Conservation (phyloP, 2,797 vertebrate genomes). For the Heliangelus exortis region DNA sequence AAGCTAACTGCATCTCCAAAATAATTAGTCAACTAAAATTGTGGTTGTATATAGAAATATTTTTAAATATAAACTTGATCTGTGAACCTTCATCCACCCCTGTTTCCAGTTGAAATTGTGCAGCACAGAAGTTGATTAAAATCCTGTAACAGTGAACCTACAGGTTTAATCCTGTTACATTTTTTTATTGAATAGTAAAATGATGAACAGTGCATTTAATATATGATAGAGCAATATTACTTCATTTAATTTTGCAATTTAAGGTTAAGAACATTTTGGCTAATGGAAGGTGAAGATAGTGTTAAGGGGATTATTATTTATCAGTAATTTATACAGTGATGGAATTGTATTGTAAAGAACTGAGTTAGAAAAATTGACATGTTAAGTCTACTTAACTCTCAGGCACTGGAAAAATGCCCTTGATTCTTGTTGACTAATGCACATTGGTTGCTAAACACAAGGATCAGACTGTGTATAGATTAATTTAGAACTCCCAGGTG, state of each 20-base stretch:
- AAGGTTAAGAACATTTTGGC: slow-evolving; percentile 35
- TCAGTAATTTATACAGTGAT: background rate
- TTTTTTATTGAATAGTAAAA: slow-evolving; percentile 2
- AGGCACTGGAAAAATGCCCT: slow-evolving; percentile 9
- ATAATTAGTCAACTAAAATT: background rate
- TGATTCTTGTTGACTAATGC: slow-evolving; percentile 14
- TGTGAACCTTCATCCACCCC: background rate
- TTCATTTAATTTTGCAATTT: slow-evolving; percentile 51
- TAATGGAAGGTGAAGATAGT: slow-evolving; percentile 43
- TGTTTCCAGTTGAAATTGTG: background rate
- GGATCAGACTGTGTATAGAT: background rate
- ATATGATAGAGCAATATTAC: background rate
- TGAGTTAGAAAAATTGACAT: slow-evolving; percentile 14
- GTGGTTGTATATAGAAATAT: background rate
- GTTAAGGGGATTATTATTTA: slow-evolving; percentile 35
- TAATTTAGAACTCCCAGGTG: slow-evolving; percentile 16
- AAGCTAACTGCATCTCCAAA: background rate
- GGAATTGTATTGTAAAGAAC: background rate
- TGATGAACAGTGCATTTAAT: slow-evolving; percentile 25
- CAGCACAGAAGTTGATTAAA: background rate
- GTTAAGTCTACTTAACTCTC: slow-evolving; percentile 28
- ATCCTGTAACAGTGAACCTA: background rate
- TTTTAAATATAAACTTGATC: background rate
- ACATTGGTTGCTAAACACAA: background rate
- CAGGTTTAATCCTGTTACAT: background rate